phyloP scores from a whole-genome alignment of 1,140 invertebrate genomes.

The Bombus balteatus region DNA sequence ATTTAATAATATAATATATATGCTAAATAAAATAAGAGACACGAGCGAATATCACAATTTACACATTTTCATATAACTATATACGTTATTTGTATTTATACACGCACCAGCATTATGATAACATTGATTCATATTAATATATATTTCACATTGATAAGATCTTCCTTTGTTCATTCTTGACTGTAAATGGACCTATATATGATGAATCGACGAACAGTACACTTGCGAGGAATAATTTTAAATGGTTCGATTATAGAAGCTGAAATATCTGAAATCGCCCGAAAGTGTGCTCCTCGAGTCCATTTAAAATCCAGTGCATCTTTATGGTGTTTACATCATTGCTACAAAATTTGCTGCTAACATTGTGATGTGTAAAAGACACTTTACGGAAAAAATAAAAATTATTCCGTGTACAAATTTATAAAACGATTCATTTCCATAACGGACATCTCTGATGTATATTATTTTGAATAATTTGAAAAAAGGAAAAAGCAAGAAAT shows the following conservation, averaged over 20 bases:
- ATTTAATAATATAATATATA: slow-evolving; percentile 29
- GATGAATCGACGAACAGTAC: slow-evolving; percentile 42
- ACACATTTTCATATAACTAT: slow-evolving; percentile 52
- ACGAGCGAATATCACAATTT: slow-evolving; percentile 52
- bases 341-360: slow-evolving; percentile 62
- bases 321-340: slow-evolving; percentile 57
- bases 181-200: slow-evolving; percentile 41
- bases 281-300: slow-evolving; percentile 65
- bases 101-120: slow-evolving; percentile 51
- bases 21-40: slow-evolving; percentile 32
- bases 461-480: neutral
- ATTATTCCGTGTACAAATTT: neutral
- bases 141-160: slow-evolving; percentile 53
- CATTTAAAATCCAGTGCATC: slow-evolving; percentile 67
- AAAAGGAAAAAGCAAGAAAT: neutral
- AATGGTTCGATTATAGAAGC: slow-evolving; percentile 50
- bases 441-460: neutral
- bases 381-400: neutral
- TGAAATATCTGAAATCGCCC: slow-evolving; percentile 58
- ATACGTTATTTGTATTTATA: slow-evolving; percentile 35
- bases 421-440: neutral
- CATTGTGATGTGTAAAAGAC: neutral
- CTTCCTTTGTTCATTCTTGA: slow-evolving; percentile 53
- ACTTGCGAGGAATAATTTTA: slow-evolving; percentile 54
- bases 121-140: slow-evolving; percentile 49